Base-by-base conservation (phyloP, 2,888 invertebrate species). In the Cetonia aurata region DNA sequence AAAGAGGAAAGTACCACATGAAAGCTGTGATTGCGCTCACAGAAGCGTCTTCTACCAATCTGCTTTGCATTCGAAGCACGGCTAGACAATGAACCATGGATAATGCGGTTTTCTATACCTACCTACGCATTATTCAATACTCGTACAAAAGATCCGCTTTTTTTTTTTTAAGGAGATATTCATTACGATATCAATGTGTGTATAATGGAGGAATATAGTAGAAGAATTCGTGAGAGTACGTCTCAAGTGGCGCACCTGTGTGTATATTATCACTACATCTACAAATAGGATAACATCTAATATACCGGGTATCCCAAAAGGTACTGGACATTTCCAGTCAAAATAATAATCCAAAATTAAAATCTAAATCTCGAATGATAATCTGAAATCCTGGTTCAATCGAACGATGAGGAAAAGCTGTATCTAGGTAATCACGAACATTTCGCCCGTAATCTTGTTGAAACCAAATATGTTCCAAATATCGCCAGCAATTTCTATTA, bases 81-180 rank as follows among this genome's bases (percentile, higher is more conserved):
- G 17, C 37, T 62, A 48, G 17, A 62, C 62, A 62, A 62, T 62
- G 50, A 50, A 62, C 62, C 60, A 31, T 60, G 25, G 17, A 46
- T 60, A 60, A 60, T 46, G 31, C n/a, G 41, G 25, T 62, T 48
- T 15, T 48, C 62, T 62, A 52, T 52, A 10, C n/a, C 48, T 33
- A 12, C 25, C 25, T 17, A 25, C 50, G 3, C 8, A 48, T 48
- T 48, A 62, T 62, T 62, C 62, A 62, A 62, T 62, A 62, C 50
- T 8, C 62, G 33, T 37, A 62, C 62, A 62, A 62, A 62, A 62
- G 62, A 50, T 62, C 62, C 62, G 48, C 62, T 50, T 62, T 50
- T 48, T 50, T n/a, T n/a, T 25, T 4, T 37, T 10, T 37, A 48
- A 62, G 37, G 37, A 62, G 62, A 62, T 62, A 62, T 62, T 62